phyloP scores from a whole-genome alignment of 2,888 invertebrate species.

The Macrosoma leucophasiata region DNA sequence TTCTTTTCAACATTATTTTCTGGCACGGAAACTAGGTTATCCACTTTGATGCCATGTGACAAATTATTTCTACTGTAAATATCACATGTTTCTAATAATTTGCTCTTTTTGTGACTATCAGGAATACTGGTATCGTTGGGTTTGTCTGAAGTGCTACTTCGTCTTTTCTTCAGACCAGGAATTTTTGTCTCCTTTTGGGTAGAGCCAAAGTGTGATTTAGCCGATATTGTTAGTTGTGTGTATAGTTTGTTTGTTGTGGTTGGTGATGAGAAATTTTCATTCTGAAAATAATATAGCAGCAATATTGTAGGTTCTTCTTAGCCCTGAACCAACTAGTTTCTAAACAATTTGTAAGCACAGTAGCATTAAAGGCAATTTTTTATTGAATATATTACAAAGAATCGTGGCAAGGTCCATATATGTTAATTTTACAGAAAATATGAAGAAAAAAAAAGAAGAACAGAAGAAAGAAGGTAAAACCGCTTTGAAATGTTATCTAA shows the following conservation, averaged over 20 bases:
- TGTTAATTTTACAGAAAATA: too few relatives aligned
- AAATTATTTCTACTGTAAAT: constrained; percentile 53
- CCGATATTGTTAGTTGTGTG: constrained; percentile 64
- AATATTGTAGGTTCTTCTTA: too few relatives aligned
- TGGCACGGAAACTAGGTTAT: constrained; percentile 39
- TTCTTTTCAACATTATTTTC: constrained; percentile 61
- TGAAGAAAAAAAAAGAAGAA: too few relatives aligned
- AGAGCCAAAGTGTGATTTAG: constrained; percentile 47
- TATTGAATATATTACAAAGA: too few relatives aligned
- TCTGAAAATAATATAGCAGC: constrained; percentile 49
- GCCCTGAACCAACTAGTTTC: too few relatives aligned
- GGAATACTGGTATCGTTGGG: constrained; percentile 53
- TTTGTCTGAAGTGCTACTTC: constrained; percentile 68
- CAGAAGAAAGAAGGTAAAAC: too few relatives aligned
- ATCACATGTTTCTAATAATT: constrained; percentile 55
- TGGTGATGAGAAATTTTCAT: constrained; percentile 55
- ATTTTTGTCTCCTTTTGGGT: constrained; percentile 56
- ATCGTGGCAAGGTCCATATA: too few relatives aligned
- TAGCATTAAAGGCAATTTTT: too few relatives aligned
- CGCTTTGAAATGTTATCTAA: not conserved
- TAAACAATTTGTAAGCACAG: too few relatives aligned
- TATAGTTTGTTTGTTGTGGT: constrained; percentile 63
- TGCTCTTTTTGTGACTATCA: constrained; percentile 55
- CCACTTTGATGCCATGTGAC: constrained; percentile 43
- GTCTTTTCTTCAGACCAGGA: constrained; percentile 60